phyloP scores from a whole-genome alignment of 2,888 invertebrate species.

The Scaptomyza reducta region DNA sequence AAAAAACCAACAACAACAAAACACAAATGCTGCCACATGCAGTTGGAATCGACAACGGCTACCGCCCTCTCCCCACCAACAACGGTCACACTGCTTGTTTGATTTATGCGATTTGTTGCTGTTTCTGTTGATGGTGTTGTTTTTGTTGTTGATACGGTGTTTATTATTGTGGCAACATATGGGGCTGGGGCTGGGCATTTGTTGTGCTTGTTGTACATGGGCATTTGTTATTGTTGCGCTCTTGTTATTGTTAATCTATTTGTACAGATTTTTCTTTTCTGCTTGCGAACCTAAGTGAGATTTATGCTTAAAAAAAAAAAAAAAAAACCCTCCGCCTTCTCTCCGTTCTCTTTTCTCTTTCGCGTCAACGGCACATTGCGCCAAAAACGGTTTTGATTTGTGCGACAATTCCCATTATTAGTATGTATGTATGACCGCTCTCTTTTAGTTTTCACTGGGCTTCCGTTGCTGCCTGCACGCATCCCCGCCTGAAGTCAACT shows the following conservation, averaged over 20 bases:
- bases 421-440: constrained; percentile 4
- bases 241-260: constrained; percentile 74
- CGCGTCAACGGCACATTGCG: constrained; percentile 65
- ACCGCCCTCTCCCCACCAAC: background rate
- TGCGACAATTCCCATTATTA: constrained; percentile 34
- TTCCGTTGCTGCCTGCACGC: background rate
- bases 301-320: constrained; percentile 61
- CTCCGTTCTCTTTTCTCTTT: background rate
- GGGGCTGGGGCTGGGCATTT: constrained; percentile 47
- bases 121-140: constrained; percentile 17
- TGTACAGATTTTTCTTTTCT: constrained; percentile 59
- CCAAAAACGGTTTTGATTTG: constrained; percentile 56
- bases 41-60: constrained; percentile 26
- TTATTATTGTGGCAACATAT: constrained; percentile 74
- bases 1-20: background rate
- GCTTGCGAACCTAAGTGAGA: constrained; percentile 61
- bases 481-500: constrained; percentile 24
- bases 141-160: constrained; percentile 56
- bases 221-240: constrained; percentile 57
- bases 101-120: constrained; percentile 55
- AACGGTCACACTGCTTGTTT: constrained; percentile 41
- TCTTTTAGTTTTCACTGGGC: background rate
- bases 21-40: constrained; percentile 70
- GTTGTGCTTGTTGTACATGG: constrained; percentile 24
- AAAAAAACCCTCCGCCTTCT: background rate